A percentile compares a stretch with the other conserved stretches of the same genome.
phyloP scores from a whole-genome alignment of 2,113 vertebrate species.

The Oncorhynchus kisutch region DNA sequence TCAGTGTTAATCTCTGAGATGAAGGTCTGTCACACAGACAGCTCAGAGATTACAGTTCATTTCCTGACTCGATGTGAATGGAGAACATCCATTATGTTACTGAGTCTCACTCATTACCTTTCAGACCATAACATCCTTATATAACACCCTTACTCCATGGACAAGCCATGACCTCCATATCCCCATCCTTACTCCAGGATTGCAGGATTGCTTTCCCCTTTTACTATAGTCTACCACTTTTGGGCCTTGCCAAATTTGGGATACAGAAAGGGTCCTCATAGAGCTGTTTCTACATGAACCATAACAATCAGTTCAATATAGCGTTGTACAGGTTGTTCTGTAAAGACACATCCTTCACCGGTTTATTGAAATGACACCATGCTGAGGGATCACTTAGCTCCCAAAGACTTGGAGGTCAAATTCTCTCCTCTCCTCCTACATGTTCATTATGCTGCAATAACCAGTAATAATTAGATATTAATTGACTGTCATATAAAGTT shows the following conservation, averaged over 20 bases:
- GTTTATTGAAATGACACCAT: too few species aligned
- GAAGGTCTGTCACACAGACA: conserved; percentile 69
- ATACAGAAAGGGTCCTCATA: not conserved
- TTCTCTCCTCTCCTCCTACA: not conserved
- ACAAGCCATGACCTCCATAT: too few species aligned
- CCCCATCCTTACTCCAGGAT: not conserved
- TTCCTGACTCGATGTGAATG: conserved; percentile 77
- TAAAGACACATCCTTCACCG: too few species aligned
- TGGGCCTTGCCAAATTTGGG: not conserved
- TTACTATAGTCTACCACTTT: not conserved
- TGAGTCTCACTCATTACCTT: conserved; percentile 69
- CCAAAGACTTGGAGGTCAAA: not conserved
- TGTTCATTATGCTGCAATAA: not conserved
- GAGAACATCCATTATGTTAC: conserved; percentile 78
- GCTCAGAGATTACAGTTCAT: conserved; percentile 74
- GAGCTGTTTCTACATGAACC: too few species aligned
- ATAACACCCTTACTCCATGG: not conserved
- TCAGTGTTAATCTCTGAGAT: conserved; percentile 73
- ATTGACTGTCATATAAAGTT: not conserved
- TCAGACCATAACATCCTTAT: not conserved
- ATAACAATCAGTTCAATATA: too few species aligned
- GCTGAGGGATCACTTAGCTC: not conserved
- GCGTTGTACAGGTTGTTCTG: too few species aligned
- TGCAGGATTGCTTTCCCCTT: not conserved
- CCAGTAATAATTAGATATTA: conserved; percentile 17